phyloP scores from a whole-genome alignment of 2,113 vertebrate species.

The Machaerirhynchus nigripectus region DNA sequence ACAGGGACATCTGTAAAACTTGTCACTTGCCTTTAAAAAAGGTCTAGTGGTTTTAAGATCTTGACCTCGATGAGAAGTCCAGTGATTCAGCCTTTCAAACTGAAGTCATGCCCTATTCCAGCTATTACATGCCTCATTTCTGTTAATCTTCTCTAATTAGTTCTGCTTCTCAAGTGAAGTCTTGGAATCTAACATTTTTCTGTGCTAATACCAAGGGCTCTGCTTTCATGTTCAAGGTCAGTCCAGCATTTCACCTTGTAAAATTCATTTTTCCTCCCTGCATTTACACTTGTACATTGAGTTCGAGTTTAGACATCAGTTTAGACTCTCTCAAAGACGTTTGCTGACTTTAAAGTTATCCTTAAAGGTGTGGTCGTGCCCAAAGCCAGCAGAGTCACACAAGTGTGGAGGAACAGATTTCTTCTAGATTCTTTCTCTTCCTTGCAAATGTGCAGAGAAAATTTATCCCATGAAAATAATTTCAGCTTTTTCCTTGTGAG shows the following conservation, averaged over 20 bases:
- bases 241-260: background rate
- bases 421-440: background rate
- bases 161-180: slow-evolving; percentile 55
- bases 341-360: background rate
- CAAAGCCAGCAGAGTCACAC: background rate
- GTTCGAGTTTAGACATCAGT: background rate
- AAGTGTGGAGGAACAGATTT: background rate
- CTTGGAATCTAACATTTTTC: slow-evolving; percentile 13
- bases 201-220: background rate
- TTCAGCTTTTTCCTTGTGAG: background rate
- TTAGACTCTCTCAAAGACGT: background rate
- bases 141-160: slow-evolving; percentile 61
- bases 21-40: background rate
- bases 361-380: background rate
- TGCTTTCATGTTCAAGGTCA: slow-evolving; percentile 31
- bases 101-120: slow-evolving; percentile 24
- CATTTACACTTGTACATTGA: background rate
- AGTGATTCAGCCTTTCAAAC: background rate
- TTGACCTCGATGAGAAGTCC: background rate
- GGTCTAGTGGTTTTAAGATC: background rate
- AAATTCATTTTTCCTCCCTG: background rate
- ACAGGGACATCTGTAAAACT: background rate
- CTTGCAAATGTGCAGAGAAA: background rate
- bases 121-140: slow-evolving; percentile 50
- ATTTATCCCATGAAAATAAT: background rate